Conservation (phyloP, 2,888 invertebrate species). For the Hyles lineata region DNA sequence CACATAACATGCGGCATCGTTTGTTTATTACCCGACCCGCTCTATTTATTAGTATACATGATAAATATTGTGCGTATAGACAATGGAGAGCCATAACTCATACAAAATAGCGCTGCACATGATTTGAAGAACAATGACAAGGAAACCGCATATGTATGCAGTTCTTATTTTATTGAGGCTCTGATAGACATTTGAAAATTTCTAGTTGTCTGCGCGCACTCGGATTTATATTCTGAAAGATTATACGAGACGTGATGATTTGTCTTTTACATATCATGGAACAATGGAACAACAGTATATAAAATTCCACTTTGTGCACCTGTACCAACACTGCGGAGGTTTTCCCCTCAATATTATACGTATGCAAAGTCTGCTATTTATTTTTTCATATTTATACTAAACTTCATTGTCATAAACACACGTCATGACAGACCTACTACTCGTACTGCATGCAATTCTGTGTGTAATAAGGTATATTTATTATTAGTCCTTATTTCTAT, state of each 20-base stretch:
- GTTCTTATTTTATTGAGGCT: slow-evolving; percentile 15
- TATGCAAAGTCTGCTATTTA: no score
- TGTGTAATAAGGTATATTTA: no score
- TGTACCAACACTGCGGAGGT: not conserved
- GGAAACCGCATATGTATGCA: slow-evolving; percentile 27
- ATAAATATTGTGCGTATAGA: slow-evolving; percentile 44
- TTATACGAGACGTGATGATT: not conserved
- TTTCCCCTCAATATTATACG: not conserved
- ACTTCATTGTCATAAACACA: no score
- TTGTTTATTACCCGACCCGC: slow-evolving; percentile 50
- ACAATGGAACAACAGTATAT: not conserved
- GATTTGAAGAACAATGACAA: slow-evolving; percentile 33
- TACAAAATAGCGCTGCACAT: slow-evolving; percentile 41
- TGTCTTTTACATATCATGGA: not conserved
- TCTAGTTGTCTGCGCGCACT: slow-evolving; percentile 12
- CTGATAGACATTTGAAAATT: slow-evolving; percentile 26
- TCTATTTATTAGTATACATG: slow-evolving; percentile 51
- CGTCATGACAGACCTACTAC: no score
- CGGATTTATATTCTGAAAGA: not conserved
- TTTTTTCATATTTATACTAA: no score
- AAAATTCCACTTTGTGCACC: not conserved
- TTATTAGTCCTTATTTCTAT: no score
- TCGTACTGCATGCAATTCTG: no score
- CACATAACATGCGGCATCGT: slow-evolving; percentile 38
- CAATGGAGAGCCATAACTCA: slow-evolving; percentile 46